Evolutionary conservation across 2,113 vertebrate genomes (phyloP), one percentile per base, ranked within the genome.

Genomic region (Acinonyx jubatus): DNA sequence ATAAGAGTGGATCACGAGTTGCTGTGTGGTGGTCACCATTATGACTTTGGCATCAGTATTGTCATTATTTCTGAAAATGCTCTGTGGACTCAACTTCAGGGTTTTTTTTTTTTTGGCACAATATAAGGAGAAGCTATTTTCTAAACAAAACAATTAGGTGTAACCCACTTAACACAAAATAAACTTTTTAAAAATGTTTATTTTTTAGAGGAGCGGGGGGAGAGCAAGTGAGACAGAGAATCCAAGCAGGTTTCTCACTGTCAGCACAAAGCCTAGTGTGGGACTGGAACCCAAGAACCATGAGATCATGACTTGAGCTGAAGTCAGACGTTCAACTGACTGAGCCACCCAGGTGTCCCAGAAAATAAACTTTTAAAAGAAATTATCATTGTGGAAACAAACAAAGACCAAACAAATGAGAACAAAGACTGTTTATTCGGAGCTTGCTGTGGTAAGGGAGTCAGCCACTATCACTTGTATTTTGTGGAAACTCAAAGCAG

Each of bases 321-420:
- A 61, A 61, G 57, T 61, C 50, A 21, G 57, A 61, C 3, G 21
- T 61, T 61, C 57, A 61, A 61, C 21, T 61, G 57, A 61, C 57
- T 61, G 18, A 61, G 57, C 21, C 57, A 61, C 57, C 21, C 19
- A 23, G 57, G 57, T 61, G 57, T 21, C 57, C 57, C 57, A 91
- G 93, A 93, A 96, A 97, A 96, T 14, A 79, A 89, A 86, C 18
- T 38, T 89, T 84, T 33, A 78, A 89, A 81, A 71, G 76, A 82
- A 71, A 63, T 79, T 29, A 68, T 29, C 18, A 66, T 36, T 92
- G 41, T 94, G 41, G 29, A 85, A 93, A 89, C 73, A 85, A 93
- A 89, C 73, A 83, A 13, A 55, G 73, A 55, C 11, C 23, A 68
- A 25, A 18, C 23, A 27, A 73, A 41, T 48, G 52, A 85, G 36